A percentile compares a stretch with the other conserved stretches of the same genome.
Conservation (phyloP, 1,140 invertebrate genomes). For the Cyrtorhinus lividipennis region DNA sequence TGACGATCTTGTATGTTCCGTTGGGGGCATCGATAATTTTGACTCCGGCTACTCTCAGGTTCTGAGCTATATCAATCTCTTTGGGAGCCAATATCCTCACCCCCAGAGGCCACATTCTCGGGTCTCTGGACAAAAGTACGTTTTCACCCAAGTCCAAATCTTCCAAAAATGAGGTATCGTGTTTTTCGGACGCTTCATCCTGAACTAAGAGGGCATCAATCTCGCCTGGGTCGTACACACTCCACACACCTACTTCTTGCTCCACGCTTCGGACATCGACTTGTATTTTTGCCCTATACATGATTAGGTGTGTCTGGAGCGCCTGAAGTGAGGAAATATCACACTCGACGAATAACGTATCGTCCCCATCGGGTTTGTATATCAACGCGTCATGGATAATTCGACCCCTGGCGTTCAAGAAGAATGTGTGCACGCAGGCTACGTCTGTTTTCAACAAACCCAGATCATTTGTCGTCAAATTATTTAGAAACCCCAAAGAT, state of each 20-base stretch:
- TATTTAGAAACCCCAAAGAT: constrained; percentile 54
- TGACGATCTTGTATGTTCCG: constrained; percentile 40
- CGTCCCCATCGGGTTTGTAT: constrained; percentile 42
- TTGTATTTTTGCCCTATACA: constrained; percentile 61
- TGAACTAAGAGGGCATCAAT: neutral
- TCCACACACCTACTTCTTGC: constrained; percentile 46
- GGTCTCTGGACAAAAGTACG: constrained; percentile 47
- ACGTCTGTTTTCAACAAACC: constrained; percentile 45
- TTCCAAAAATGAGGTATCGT: constrained; percentile 13
- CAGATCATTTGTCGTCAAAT: constrained; percentile 76
- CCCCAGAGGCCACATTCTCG: constrained; percentile 46
- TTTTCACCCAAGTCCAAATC: constrained; percentile 31
- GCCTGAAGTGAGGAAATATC: constrained; percentile 42
- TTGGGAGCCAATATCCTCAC: constrained; percentile 35
- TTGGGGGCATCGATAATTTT: neutral
- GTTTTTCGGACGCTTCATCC: neutral
- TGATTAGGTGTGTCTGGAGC: constrained; percentile 58
- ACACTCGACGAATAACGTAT: constrained; percentile 60
- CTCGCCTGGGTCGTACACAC: constrained; percentile 34
- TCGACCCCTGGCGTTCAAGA: constrained; percentile 68
- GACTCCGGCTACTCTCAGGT: neutral
- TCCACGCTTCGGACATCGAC: constrained; percentile 47
- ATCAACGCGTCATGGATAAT: constrained; percentile 74
- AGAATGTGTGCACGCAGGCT: constrained; percentile 56
- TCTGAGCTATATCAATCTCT: neutral